Conservation (phyloP, 2,888 invertebrate genomes). For the Corythucha ciliata region DNA sequence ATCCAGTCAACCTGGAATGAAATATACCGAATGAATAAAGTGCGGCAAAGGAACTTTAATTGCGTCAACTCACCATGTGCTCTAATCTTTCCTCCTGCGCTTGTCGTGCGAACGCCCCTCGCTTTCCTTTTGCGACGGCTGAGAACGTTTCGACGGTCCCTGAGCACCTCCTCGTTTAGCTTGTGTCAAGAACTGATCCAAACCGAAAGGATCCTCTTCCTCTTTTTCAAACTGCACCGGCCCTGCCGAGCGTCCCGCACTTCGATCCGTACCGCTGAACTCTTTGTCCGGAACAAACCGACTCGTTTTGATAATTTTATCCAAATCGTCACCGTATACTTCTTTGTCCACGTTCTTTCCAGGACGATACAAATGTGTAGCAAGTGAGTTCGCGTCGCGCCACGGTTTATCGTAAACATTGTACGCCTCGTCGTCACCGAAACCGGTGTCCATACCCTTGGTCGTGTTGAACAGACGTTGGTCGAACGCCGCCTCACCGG, state of each 20-base stretch:
- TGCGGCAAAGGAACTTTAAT: too few relatives aligned
- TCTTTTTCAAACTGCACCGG: constrained; percentile 87
- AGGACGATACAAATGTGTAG: constrained; percentile 83
- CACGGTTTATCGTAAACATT: constrained; percentile 98
- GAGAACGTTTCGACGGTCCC: constrained; percentile 61
- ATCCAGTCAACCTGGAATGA: too few relatives aligned
- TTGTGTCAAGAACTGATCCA: constrained; percentile 95
- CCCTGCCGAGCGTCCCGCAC: constrained; percentile 66
- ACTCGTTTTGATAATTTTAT: constrained; percentile 77
- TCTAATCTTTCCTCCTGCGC: constrained; percentile 43
- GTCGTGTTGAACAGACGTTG: constrained; percentile 90
- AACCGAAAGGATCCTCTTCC: constrained; percentile 86
- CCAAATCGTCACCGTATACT: constrained; percentile 81
- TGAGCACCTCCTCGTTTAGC: constrained; percentile 79
- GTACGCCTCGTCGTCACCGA: constrained; percentile 94
- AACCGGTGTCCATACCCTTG: constrained; percentile 89
- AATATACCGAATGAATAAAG: too few relatives aligned
- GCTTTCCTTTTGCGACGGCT: too few relatives aligned
- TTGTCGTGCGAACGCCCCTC: constrained; percentile 44
- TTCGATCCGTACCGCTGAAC: constrained; percentile 81
- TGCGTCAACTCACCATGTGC: too few relatives aligned
- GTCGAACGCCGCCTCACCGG: constrained; percentile 81
- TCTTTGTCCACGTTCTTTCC: constrained; percentile 81
- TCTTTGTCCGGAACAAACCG: constrained; percentile 97
- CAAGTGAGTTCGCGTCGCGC: constrained; percentile 79